phyloP scores from a whole-genome alignment of 2,888 invertebrate species.

The Dolichomitus sp. region DNA sequence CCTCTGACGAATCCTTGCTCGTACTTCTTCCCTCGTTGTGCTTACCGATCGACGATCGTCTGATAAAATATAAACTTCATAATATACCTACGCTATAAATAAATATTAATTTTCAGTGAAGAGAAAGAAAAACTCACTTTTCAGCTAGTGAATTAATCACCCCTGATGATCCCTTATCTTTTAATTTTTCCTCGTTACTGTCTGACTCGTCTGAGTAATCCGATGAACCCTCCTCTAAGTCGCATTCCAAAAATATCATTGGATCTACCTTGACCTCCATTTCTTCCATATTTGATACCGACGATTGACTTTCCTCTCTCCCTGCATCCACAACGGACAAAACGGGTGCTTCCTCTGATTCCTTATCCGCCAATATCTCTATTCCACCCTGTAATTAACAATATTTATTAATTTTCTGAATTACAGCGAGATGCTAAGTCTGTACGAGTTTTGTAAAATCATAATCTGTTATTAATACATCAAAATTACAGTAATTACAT shows the following conservation, averaged over 20 bases:
- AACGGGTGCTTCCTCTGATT: constrained; percentile 71
- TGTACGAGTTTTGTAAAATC: not conserved
- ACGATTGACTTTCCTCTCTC: constrained; percentile 61
- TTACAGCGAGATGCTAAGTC: not conserved
- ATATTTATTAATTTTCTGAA: not conserved
- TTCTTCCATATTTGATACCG: constrained; percentile 85
- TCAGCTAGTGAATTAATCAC: constrained; percentile 17
- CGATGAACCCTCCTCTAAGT: constrained; percentile 86
- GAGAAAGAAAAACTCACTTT: constrained; percentile 37
- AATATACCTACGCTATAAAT: not conserved
- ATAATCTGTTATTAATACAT: not conserved
- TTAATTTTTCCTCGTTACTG: constrained; percentile 81
- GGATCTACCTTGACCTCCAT: constrained; percentile 91
- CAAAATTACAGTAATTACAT: not conserved
- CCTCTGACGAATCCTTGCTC: constrained; percentile 47
- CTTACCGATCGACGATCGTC: constrained; percentile 42
- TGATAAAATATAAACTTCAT: constrained; percentile 29
- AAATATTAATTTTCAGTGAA: not conserved
- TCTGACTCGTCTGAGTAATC: constrained; percentile 81
- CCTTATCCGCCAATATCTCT: constrained; percentile 78
- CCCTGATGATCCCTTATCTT: constrained; percentile 25
- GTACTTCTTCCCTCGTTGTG: constrained; percentile 45
- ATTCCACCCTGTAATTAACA: constrained; percentile 75
- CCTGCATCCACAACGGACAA: constrained; percentile 71
- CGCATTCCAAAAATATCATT: constrained; percentile 89